Evolutionary conservation across 2,888 invertebrate species (phyloP).

Genomic region (Chrysolina haemoptera): DNA sequence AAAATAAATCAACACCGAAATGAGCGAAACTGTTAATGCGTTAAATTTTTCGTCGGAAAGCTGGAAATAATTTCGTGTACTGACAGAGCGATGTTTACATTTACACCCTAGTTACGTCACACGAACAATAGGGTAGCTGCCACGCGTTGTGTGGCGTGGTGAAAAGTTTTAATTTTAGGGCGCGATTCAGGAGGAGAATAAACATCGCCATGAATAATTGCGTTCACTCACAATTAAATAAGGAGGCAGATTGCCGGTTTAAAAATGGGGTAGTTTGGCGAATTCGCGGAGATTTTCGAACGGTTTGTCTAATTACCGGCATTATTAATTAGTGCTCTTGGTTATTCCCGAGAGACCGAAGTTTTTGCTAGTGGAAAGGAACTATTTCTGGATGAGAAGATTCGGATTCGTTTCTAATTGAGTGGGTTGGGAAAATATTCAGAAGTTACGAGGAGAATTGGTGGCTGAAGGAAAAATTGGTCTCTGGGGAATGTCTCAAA

Average conservation of each 20-base stretch:
- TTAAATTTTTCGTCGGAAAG: conserved; percentile 25
- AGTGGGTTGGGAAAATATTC: not conserved
- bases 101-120: conserved; percentile 25
- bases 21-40: conserved; percentile 22
- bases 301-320: conserved; percentile 1
- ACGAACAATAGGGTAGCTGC: conserved; percentile 13
- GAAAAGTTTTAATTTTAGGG: conserved; percentile 19
- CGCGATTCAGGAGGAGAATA: not conserved
- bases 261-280: not conserved
- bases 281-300: not conserved
- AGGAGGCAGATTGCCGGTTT: conserved; percentile 4
- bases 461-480: no score
- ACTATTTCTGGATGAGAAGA: not conserved
- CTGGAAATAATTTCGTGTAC: conserved; percentile 14
- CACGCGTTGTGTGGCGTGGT: conserved; percentile 21
- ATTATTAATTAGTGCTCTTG: conserved; percentile 4
- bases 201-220: conserved; percentile 12
- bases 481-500: no score
- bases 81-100: conserved; percentile 29
- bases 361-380: not conserved
- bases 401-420: not conserved
- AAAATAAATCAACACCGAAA: conserved; percentile 37
- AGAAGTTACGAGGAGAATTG: not conserved
- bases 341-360: not conserved
- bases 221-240: conserved; percentile 9